Evolutionary conservation across 2,797 vertebrate genomes (phyloP).

Genomic region (Gallinago solitaria): DNA sequence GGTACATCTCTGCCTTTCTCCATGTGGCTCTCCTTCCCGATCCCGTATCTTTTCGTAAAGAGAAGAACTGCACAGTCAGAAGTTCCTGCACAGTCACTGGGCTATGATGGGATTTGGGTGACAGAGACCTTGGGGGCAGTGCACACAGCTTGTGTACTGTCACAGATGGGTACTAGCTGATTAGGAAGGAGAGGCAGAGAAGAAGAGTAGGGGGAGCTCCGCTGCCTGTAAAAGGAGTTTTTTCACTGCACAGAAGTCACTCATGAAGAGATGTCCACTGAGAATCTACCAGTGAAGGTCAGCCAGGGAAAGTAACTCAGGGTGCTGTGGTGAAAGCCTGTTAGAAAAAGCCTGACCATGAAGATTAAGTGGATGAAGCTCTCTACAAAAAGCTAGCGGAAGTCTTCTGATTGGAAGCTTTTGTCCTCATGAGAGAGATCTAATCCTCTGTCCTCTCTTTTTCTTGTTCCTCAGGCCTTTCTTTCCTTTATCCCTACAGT

Average conservation of each 20-base stretch:
- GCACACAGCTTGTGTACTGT: background rate
- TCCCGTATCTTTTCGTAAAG: accelerated
- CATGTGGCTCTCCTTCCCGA: background rate
- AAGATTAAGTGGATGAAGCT: background rate
- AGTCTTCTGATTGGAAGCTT: background rate
- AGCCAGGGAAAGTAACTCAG: background rate
- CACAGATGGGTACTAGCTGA: background rate
- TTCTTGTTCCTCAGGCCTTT: background rate
- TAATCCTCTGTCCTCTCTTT: background rate
- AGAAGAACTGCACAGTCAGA: background rate
- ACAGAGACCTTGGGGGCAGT: background rate
- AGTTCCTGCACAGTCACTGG: background rate
- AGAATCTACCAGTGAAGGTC: background rate
- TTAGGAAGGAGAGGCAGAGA: background rate
- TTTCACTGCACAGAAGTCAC: background rate
- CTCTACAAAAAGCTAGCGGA: background rate
- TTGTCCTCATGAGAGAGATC: background rate
- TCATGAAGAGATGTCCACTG: background rate
- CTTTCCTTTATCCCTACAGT: background rate
- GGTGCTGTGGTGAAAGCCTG: background rate
- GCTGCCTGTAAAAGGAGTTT: background rate
- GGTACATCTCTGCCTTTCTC: background rate
- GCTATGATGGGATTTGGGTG: background rate
- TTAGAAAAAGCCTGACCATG: background rate
- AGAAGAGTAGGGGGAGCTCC: background rate